Conservation (phyloP, 2,113 vertebrate genomes). For the Labeo catla region DNA sequence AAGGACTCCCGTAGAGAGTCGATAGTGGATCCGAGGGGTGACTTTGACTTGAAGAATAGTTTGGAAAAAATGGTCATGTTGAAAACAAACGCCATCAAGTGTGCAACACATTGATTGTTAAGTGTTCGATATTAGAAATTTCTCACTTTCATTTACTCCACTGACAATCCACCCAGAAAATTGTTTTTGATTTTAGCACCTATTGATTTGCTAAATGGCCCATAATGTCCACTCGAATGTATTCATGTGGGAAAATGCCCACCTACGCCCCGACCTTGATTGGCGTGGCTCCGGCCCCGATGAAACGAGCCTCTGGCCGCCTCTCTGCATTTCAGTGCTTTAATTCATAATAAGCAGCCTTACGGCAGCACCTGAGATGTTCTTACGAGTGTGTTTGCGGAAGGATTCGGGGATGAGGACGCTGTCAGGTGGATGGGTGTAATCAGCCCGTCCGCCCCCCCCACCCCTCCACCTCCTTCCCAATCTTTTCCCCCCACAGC, state of each 20-base stretch:
- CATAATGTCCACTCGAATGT: slow-evolving; percentile 58
- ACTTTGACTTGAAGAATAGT: slow-evolving; percentile 25
- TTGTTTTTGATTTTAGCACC: slow-evolving; percentile 64
- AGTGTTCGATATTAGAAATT: slow-evolving; percentile 60
- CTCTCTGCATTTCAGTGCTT: slow-evolving; percentile 37
- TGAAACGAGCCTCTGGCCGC: slow-evolving; percentile 12
- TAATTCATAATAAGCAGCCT: slow-evolving; percentile 44
- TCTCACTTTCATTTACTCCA: slow-evolving; percentile 56
- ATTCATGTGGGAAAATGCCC: slow-evolving; percentile 42
- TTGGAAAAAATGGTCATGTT: slow-evolving; percentile 61
- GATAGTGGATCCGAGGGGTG: not conserved
- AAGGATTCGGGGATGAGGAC: slow-evolving; percentile 66
- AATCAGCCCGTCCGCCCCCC: slow-evolving; percentile 68
- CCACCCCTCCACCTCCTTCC: slow-evolving; percentile 9
- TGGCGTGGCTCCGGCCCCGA: not conserved
- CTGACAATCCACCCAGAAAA: slow-evolving; percentile 63
- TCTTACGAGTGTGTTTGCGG: slow-evolving; percentile 57
- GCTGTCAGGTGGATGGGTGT: slow-evolving; percentile 74
- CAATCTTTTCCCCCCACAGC: slow-evolving; percentile 63
- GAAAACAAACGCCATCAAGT: slow-evolving; percentile 66
- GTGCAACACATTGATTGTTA: slow-evolving; percentile 58
- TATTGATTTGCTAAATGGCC: slow-evolving; percentile 71
- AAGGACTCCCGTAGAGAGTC: not conserved
- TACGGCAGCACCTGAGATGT: slow-evolving; percentile 4
- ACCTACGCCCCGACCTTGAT: not conserved